Conservation (phyloP, 2,888 invertebrate species). For the Machimus rusticus region DNA sequence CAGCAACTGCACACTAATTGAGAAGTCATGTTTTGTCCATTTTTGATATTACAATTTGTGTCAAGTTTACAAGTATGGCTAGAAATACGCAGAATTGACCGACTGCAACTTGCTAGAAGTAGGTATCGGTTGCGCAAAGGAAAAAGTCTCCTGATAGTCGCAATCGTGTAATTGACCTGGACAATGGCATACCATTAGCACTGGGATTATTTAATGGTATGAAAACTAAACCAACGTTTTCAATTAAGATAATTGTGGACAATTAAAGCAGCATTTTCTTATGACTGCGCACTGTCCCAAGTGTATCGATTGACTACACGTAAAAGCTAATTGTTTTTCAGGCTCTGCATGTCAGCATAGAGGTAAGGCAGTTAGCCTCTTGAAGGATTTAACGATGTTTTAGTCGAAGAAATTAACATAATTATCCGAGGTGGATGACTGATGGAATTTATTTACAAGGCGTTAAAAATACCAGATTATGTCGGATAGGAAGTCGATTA, state of each 20-base stretch:
- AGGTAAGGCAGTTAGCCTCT: background rate
- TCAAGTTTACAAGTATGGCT: conserved; percentile 38
- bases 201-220: conserved; percentile 20
- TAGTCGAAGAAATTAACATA: background rate
- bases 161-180: conserved; percentile 15
- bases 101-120: background rate
- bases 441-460: background rate
- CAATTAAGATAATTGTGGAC: conserved; percentile 32
- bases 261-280: background rate
- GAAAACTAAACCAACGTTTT: conserved; percentile 21
- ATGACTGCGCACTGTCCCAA: background rate
- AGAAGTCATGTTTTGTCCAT: conserved; percentile 39
- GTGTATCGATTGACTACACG: background rate
- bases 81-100: background rate
- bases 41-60: conserved; percentile 36
- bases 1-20: conserved; percentile 11
- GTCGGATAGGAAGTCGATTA: background rate
- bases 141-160: background rate
- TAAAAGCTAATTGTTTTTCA: background rate
- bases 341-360: background rate
- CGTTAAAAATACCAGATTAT: background rate
- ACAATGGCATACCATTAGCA: conserved; percentile 25
- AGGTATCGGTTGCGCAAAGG: background rate
- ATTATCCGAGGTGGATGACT: background rate
- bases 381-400: background rate